Evolutionary conservation across 2,113 vertebrate species (phyloP), one percentile per base, ranked within the genome.

Genomic region (Scortum barcoo): DNA sequence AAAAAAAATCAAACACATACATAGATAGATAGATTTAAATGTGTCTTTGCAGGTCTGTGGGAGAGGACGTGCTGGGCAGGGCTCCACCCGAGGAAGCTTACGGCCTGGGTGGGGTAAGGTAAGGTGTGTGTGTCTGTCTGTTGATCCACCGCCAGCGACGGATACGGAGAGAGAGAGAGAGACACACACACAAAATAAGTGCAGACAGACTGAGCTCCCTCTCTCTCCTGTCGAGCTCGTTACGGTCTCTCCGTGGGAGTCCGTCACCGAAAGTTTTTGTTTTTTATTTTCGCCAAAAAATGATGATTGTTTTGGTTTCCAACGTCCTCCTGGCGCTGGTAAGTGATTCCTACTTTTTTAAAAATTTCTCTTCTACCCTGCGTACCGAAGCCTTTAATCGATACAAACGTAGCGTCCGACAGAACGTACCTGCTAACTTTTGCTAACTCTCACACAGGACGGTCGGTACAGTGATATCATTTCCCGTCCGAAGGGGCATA

Each of bases 51-150:
- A n/a, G n/a, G n/a, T n/a, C n/a, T n/a, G n/a, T n/a, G n/a, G n/a
- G n/a, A n/a, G n/a, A n/a, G n/a, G n/a, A n/a, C n/a, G n/a, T n/a
- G n/a, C n/a, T n/a, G n/a, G n/a, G n/a, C n/a, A n/a, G n/a, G n/a
- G n/a, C 54, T 42, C 26, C 3, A 7, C 0, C 60, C 42, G 51
- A n/a, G 61, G 62, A 73, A 38, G 44, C 24, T 54, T 28, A 3
- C 24, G 40, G 57, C 13, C 51, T 44, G 89, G 91, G 92, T 88
- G 91, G 66, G 83, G 80, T 77, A 7, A 7, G 28, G 3, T 24
- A 36, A 86, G 92, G 92, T 91, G 91, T 88, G 92, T 91, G 91
- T 88, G 91, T 82, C 86, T 17, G 54, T 6, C 5, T 28, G 22
- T 17, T 82, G 88, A 80, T 30, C 78, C 70, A 60, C 17, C 1